These are phyloP conservation scores for Pagrus major DNA, from an alignment of 2,113 vertebrate species.

Conservation along the genomic window DNA sequence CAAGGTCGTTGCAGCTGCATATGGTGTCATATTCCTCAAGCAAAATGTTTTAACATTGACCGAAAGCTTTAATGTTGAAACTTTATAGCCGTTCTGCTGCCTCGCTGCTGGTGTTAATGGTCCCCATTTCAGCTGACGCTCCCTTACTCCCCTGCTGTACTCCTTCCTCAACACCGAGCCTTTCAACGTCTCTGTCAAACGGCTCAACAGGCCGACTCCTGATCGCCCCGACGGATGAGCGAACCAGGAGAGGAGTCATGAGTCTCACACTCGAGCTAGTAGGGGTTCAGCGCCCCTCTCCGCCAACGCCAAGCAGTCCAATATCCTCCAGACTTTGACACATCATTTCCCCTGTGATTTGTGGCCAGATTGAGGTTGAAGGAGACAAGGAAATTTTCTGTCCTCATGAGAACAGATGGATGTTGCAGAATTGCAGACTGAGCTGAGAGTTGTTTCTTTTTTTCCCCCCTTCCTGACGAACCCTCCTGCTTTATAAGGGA, in stretches of 20 bases:
- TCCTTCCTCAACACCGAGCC: constrained; percentile 34
- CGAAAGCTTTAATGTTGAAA: constrained; percentile 40
- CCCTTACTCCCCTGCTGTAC: constrained; percentile 21
- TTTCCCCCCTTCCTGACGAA: constrained; percentile 7
- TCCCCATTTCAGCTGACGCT: not conserved
- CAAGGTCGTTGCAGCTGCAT: constrained; percentile 57
- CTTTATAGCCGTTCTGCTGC: constrained; percentile 46
- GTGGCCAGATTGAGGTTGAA: constrained; percentile 76
- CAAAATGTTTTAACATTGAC: constrained; percentile 62
- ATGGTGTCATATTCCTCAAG: constrained; percentile 48
- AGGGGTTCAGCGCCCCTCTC: constrained; percentile 56
- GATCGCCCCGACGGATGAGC: constrained; percentile 76
- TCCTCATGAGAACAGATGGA: constrained; percentile 64
- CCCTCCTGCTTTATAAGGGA: constrained; percentile 36
- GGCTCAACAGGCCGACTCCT: constrained; percentile 65
- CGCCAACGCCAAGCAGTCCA: constrained; percentile 44
- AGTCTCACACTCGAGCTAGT: constrained; percentile 39
- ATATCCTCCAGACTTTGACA: constrained; percentile 70
- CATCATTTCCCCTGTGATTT: constrained; percentile 80
- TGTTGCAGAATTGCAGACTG: constrained; percentile 47
- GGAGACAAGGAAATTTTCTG: constrained; percentile 63
- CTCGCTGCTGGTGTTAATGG: constrained; percentile 36
- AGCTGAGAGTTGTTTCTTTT: constrained; percentile 31
- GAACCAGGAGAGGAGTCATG: constrained; percentile 52
- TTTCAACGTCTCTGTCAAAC: constrained; percentile 58